These are phyloP conservation scores for Tachysurus vachellii DNA, from an alignment of 2,113 vertebrate genomes.

Conservation along the genomic window DNA sequence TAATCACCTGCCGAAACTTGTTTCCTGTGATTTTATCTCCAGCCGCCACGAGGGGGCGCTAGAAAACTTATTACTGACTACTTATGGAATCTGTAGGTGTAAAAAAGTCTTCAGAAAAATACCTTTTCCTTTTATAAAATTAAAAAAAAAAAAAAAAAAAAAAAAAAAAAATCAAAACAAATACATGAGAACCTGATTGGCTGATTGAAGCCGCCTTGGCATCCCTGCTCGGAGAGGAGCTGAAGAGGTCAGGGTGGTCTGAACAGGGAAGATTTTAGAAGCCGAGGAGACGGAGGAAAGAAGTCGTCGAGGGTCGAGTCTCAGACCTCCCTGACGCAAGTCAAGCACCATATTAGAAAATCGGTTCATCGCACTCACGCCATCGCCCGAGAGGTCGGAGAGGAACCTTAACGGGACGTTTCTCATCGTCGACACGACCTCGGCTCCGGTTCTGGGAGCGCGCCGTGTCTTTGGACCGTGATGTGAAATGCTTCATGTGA, in stretches of 20 bases:
- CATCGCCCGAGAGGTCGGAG: background rate
- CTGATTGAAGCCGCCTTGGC: background rate
- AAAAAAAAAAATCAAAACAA: too few species aligned
- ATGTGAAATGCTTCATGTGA: background rate
- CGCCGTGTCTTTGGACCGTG: background rate
- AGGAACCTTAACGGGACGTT: too few species aligned
- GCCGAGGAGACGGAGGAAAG: background rate
- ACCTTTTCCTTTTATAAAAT: background rate
- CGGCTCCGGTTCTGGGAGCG: background rate
- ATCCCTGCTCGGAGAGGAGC: background rate
- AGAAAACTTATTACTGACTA: slow-evolving; percentile 5
- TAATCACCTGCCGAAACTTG: background rate
- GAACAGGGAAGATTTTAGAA: background rate
- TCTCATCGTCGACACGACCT: background rate
- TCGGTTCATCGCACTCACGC: background rate
- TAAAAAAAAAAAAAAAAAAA: too few species aligned
- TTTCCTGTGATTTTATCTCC: background rate
- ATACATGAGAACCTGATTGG: background rate
- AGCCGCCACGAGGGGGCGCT: slow-evolving; percentile 39
- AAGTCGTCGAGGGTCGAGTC: background rate
- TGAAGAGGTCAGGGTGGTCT: background rate
- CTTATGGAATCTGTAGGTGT: background rate
- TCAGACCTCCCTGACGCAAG: background rate
- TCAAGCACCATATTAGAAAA: slow-evolving; percentile 37
- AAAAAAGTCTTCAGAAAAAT: slow-evolving; percentile 18